Evolutionary conservation across 2,113 vertebrate genomes (phyloP).

Genomic region (Tragelaphus strepsiceros): DNA sequence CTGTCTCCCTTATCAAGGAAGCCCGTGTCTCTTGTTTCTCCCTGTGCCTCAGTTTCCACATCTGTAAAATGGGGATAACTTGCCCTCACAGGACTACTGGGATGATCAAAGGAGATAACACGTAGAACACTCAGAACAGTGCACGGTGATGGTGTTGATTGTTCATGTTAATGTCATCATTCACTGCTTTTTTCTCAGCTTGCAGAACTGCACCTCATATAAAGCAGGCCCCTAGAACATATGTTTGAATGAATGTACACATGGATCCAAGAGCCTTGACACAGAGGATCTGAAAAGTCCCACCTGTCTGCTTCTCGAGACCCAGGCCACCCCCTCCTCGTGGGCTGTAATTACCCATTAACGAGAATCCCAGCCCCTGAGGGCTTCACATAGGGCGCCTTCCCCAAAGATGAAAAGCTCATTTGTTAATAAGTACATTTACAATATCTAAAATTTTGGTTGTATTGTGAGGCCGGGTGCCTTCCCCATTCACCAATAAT

Average conservation of each 20-base stretch:
- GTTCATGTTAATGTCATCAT: rapidly evolving
- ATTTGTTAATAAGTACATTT: conserved; percentile 55
- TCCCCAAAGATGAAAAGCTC: conserved; percentile 51
- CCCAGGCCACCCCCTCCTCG: background rate
- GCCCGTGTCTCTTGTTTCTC: background rate
- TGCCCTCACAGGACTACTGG: background rate
- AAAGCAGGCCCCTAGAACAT: background rate
- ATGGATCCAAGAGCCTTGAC: background rate
- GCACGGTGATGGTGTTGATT: background rate
- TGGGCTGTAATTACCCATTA: conserved; percentile 35
- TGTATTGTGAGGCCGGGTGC: conserved; percentile 43
- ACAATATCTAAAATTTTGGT: conserved; percentile 62
- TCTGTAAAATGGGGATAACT: background rate
- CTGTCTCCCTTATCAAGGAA: background rate
- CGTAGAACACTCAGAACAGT: rapidly evolving
- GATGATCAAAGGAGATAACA: background rate
- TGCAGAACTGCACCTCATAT: rapidly evolving
- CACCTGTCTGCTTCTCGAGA: background rate
- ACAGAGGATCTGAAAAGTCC: background rate
- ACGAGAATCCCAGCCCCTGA: background rate
- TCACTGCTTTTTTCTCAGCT: too few relatives aligned
- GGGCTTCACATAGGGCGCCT: background rate
- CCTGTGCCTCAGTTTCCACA: background rate
- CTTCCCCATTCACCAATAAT: conserved; percentile 72
- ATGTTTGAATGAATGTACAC: background rate